These are phyloP conservation scores for Leptobrachium leishanense DNA, from an alignment of 2,113 vertebrate genomes.

Conservation along the genomic window DNA sequence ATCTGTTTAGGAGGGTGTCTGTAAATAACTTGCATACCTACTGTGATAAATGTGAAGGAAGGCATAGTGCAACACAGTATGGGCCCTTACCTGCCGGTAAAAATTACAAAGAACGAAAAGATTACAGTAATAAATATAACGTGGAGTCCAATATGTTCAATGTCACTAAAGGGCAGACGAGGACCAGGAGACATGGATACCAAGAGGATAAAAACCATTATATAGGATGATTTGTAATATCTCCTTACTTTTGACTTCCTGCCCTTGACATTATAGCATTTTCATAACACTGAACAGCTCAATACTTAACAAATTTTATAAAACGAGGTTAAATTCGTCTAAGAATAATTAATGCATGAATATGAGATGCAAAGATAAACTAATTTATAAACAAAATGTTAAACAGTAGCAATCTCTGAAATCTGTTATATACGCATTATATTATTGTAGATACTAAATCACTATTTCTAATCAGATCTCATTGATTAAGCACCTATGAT, in stretches of 20 bases:
- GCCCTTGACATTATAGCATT: not conserved
- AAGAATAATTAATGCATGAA: too few relatives aligned
- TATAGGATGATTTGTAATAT: not conserved
- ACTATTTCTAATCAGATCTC: too few relatives aligned
- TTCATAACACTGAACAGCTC: too few relatives aligned
- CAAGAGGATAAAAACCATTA: not conserved
- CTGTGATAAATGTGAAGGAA: not conserved
- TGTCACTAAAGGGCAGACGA: not conserved
- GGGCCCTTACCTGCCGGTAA: not conserved
- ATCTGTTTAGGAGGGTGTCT: not conserved
- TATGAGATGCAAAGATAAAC: too few relatives aligned
- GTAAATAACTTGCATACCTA: not conserved
- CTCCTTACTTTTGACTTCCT: not conserved
- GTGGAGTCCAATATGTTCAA: not conserved
- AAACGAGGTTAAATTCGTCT: too few relatives aligned
- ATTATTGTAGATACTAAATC: too few relatives aligned
- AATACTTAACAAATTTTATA: too few relatives aligned
- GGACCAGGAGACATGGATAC: not conserved
- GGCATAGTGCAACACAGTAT: not conserved
- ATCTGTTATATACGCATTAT: too few relatives aligned
- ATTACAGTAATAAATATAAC: constrained; percentile 1
- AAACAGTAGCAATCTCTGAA: too few relatives aligned
- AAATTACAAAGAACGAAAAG: not conserved
- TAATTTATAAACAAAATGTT: too few relatives aligned
- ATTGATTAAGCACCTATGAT: too few relatives aligned